phyloP scores from a whole-genome alignment of 1,140 invertebrate genomes.

The Anastatus disparis region DNA sequence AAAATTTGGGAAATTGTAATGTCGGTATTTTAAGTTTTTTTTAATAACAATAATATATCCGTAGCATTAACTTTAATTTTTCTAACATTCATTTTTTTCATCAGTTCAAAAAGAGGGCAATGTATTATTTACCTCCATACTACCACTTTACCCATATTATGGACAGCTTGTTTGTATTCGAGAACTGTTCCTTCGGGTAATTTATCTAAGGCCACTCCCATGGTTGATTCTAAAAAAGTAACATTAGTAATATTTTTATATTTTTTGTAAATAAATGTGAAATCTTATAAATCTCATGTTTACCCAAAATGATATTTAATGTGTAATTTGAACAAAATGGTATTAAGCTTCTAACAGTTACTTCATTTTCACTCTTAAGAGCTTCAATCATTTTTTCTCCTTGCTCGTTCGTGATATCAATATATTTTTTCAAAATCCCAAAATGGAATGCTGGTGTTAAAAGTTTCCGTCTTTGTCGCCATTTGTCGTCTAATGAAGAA shows the following conservation, averaged over 20 bases:
- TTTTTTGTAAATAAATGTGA: too few relatives aligned
- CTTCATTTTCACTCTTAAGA: slow-evolving; percentile 52
- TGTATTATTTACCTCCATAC: too few relatives aligned
- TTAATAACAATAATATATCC: too few relatives aligned
- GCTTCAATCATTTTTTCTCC: slow-evolving; percentile 40
- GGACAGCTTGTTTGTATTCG: slow-evolving; percentile 33
- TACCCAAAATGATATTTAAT: slow-evolving; percentile 84
- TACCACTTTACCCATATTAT: slow-evolving; percentile 30
- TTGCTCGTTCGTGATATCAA: slow-evolving; percentile 59
- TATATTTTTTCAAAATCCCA: slow-evolving; percentile 83
- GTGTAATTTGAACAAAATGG: slow-evolving; percentile 79
- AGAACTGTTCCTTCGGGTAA: slow-evolving; percentile 60
- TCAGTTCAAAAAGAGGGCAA: too few relatives aligned
- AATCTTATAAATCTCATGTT: too few relatives aligned
- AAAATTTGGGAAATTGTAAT: too few relatives aligned
- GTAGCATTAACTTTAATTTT: too few relatives aligned
- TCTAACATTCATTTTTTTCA: too few relatives aligned
- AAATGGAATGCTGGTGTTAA: slow-evolving; percentile 93
- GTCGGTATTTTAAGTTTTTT: too few relatives aligned
- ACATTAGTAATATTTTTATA: too few relatives aligned
- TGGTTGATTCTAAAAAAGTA: slow-evolving; percentile 79
- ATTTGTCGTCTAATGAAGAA: slow-evolving; percentile 76
- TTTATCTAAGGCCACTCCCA: slow-evolving; percentile 78
- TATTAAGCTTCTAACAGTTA: slow-evolving; percentile 68
- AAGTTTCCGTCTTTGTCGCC: slow-evolving; percentile 81